phyloP scores from a whole-genome alignment of 2,113 vertebrate genomes.

The Rhizomys pruinosus region DNA sequence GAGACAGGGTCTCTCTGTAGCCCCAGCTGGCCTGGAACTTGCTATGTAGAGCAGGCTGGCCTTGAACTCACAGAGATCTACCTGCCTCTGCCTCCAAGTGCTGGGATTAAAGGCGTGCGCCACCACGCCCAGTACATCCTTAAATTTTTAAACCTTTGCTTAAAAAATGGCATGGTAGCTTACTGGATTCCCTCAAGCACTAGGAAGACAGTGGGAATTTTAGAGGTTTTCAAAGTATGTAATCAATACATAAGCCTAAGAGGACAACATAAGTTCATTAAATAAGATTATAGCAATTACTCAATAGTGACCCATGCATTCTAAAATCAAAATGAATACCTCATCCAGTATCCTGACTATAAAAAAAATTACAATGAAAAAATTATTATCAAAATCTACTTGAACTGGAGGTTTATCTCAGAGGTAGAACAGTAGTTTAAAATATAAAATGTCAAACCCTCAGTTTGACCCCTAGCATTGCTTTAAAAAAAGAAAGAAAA shows the following conservation, averaged over 20 bases:
- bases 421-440: neutral
- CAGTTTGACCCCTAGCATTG: neutral
- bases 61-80: too few species aligned
- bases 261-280: constrained; percentile 42
- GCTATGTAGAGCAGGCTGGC: too few species aligned
- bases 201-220: constrained; percentile 27
- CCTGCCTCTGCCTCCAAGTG: too few species aligned
- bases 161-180: constrained; percentile 55
- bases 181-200: constrained; percentile 30
- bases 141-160: constrained; percentile 50
- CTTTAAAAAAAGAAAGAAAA: neutral
- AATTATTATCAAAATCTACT: constrained; percentile 16
- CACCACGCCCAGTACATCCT: too few species aligned
- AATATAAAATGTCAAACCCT: neutral
- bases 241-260: constrained; percentile 55
- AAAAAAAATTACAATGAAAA: neutral
- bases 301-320: neutral
- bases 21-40: too few species aligned
- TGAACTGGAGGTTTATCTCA: neutral
- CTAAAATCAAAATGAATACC: constrained; percentile 42
- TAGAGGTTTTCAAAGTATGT: constrained; percentile 40
- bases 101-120: too few species aligned
- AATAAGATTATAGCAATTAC: constrained; percentile 46
- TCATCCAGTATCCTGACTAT: neutral
- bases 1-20: too few species aligned